These are phyloP conservation scores for Atrina japonica DNA, from an alignment of 2,888 invertebrate genomes.

Conservation along the genomic window DNA sequence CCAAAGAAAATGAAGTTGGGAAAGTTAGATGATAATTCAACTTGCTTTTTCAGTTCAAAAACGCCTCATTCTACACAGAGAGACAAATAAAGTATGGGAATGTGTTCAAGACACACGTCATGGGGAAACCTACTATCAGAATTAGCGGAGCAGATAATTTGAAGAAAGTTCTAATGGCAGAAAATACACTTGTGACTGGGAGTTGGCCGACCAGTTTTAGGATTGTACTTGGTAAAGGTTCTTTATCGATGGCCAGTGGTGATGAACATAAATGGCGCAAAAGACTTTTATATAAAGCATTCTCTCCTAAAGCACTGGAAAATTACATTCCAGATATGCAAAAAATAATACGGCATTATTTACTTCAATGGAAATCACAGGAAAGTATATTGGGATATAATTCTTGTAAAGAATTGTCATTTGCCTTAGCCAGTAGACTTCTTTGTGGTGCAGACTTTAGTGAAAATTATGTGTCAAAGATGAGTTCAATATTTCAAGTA, in stretches of 20 bases:
- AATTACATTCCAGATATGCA: conserved; percentile 52
- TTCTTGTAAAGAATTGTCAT: conserved; percentile 63
- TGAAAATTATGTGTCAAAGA: conserved; percentile 25
- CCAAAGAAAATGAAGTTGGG: too few relatives aligned
- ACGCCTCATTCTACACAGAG: conserved; percentile 52
- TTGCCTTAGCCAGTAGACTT: conserved; percentile 57
- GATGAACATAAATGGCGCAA: conserved; percentile 58
- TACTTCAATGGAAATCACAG: conserved; percentile 52
- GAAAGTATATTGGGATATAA: conserved; percentile 59
- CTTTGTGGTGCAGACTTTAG: conserved; percentile 63
- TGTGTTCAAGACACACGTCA: conserved; percentile 75
- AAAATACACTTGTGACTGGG: conserved; percentile 63
- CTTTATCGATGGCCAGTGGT: conserved; percentile 63
- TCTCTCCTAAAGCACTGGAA: conserved; percentile 53
- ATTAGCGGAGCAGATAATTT: conserved; percentile 72
- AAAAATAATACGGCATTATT: conserved; percentile 30
- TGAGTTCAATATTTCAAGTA: conserved; percentile 53
- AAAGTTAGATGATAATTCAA: too few relatives aligned
- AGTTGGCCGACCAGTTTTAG: conserved; percentile 65
- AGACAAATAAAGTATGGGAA: conserved; percentile 62
- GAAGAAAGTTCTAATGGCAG: conserved; percentile 64
- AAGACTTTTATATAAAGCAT: conserved; percentile 55
- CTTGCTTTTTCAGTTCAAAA: conserved; percentile 41
- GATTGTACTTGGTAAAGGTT: conserved; percentile 63
- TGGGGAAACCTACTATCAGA: conserved; percentile 73